A percentile compares a stretch with the other conserved stretches of the same genome.
Conservation (phyloP, 2,797 vertebrate species). For the Pseudomugil tenellus region DNA sequence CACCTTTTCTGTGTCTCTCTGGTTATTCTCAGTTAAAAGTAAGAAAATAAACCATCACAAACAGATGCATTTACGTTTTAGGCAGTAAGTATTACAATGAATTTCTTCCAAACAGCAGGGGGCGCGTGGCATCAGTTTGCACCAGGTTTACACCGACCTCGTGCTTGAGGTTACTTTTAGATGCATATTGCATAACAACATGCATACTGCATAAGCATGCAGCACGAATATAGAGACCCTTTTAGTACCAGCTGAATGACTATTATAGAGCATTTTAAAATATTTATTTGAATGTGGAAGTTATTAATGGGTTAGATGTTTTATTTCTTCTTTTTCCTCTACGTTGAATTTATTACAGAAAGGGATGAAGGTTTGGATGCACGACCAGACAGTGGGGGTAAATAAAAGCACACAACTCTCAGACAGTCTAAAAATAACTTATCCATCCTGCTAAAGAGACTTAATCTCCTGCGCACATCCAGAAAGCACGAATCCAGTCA, state of each 20-base stretch:
- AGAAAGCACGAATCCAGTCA: background rate
- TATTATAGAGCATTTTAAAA: constrained; percentile 29
- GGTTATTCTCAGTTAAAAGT: background rate
- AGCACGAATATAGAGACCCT: constrained; percentile 52
- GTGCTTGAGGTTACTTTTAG: constrained; percentile 64
- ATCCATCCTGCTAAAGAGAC: background rate
- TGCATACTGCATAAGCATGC: constrained; percentile 62
- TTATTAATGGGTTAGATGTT: background rate
- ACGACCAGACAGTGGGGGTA: constrained; percentile 7
- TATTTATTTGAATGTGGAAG: constrained; percentile 24
- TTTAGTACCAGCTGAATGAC: constrained; percentile 5
- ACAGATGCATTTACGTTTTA: background rate
- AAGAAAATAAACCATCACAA: background rate
- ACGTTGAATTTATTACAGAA: background rate
- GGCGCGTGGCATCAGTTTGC: constrained; percentile 45
- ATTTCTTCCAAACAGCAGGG: constrained; percentile 49
- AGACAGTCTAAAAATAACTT: constrained; percentile 3
- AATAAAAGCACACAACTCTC: background rate
- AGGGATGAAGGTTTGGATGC: constrained; percentile 2
- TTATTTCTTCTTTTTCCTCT: background rate
- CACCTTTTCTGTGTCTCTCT: constrained; percentile 4
- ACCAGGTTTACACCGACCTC: too few species aligned
- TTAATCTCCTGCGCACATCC: constrained; percentile 11
- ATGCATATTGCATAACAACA: constrained; percentile 76
- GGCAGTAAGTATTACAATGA: background rate